Base-by-base conservation (phyloP, 2,113 vertebrate species). In the Tragelaphus scriptus region DNA sequence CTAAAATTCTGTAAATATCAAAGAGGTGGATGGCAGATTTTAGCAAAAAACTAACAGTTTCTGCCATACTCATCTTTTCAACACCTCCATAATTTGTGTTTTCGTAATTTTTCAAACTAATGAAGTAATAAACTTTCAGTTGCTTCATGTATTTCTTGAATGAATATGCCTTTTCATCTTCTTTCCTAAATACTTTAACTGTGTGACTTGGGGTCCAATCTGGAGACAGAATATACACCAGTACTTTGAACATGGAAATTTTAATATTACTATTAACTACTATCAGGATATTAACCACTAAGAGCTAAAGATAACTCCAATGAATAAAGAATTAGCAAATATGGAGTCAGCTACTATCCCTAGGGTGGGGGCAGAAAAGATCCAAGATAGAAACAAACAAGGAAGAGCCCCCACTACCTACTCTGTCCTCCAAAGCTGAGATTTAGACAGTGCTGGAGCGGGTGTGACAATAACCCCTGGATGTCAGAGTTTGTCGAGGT, bases 71-170 rank as follows among this genome's bases (percentile, higher is more conserved):
- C 3, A 2, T 51, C 17, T 80, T 23, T 28, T 86, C 15, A 5
- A 59, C 21, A 26, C 11, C 14, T 81, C 80, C 10, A 7, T 81
- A 3, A 5, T 92, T 79, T 32, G 28, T 58, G 2, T 55, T 59
- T 94, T 86, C 55, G 40, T 47, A 44, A 26, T 94, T 96, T 68
- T 85, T 55, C n/a, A 58, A 88, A 44, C 3, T 58, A 75, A 40
- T 44, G 23, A 75, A 75, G 71, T 26, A 40, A 44, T 44, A 75
- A 71, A 47, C 16, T 88, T 89, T 94, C 87, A 84, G 6, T 7
- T 89, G 21, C 9, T 53, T 32, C 17, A 17, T 59, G 47, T 51
- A 6, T 91, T 97, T 91, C 40, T 40, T 85, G 71, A 47, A 58
- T 91, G 82, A 16, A 55, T 79, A 23, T 86, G 8, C 84, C 7